Evolutionary conservation across 2,888 invertebrate genomes (phyloP), one percentile per base, ranked within the genome.

Genomic region (Drosophila mettleri): DNA sequence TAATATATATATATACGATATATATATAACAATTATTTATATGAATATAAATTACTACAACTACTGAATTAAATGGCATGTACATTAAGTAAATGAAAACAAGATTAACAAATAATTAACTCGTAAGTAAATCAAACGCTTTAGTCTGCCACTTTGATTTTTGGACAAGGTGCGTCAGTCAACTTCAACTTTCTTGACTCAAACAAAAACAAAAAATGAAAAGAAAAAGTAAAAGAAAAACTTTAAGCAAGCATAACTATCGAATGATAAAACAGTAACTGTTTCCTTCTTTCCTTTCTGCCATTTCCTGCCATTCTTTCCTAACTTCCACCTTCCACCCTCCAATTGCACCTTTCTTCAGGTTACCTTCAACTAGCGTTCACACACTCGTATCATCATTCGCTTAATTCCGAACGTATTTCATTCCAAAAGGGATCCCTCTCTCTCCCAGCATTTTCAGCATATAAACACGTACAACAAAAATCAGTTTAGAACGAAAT

Each of bases 101-200:
- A 65, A 74, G 71, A 72, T 74, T 78, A 80, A 49, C 62, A 74
- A 67, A 70, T 60, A 78, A 78, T 84, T 75, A 73, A 77, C 65
- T 80, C 57, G 52, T 86, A 84, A 81, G 81, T 80, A 84, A 84
- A 84, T 78, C 85, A 84, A 82, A 85, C 83, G 82, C 82, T 82
- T 82, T 82, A 82, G 88, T 87, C 82, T 82, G 88, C 86, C 88
- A 88, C 82, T 88, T 86, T 83, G 86, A 83, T 88, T 83, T 83
- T 83, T 88, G 86, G 88, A 88, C 88, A 83, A 83, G 80, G 82
- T 83, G 82, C 77, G 88, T 60, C 76, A 88, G 78, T 78, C 78
- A 80, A 79, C 82, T 78, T 82, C 46, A 85, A 75, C 74, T 68
- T 81, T 81, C 66, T 73, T 54, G 63, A 75, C 74, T 78, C 51